Conservation (phyloP, 1,140 invertebrate species). For the Aphelenchoides besseyi region DNA sequence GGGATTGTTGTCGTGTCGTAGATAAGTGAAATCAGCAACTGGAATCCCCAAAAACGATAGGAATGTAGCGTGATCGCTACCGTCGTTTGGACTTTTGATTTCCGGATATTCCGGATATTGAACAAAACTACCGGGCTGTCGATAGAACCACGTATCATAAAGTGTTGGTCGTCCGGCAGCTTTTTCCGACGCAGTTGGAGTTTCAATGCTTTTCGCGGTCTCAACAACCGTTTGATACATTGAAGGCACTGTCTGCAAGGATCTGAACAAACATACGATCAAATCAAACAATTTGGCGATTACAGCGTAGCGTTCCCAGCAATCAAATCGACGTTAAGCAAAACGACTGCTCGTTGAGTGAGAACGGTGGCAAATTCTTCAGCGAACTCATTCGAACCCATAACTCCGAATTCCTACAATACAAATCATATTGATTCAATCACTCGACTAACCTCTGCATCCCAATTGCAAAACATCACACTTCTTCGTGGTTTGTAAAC, state of each 20-base stretch:
- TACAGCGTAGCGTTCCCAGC: conserved; percentile 53
- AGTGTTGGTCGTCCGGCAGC: conserved; percentile 47
- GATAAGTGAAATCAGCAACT: conserved; percentile 56
- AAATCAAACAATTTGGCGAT: conserved; percentile 19
- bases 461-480: conserved; percentile 67
- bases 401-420: conserved; percentile 62
- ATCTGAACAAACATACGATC: conserved; percentile 27
- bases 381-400: conserved; percentile 63
- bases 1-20: neutral
- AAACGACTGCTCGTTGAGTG: conserved; percentile 50
- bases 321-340: conserved; percentile 57
- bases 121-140: neutral
- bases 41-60: conserved; percentile 61
- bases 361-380: conserved; percentile 55
- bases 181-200: conserved; percentile 48
- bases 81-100: conserved; percentile 56
- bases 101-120: conserved; percentile 39
- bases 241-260: conserved; percentile 48
- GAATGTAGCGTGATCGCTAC: conserved; percentile 63
- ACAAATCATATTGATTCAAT: neutral
- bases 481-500: conserved; percentile 65
- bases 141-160: conserved; percentile 59
- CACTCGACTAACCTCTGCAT: conserved; percentile 55
- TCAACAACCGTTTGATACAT: conserved; percentile 49
- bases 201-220: conserved; percentile 53